Evolutionary conservation across 1,140 invertebrate species (phyloP), one percentile per base, ranked within the genome.

Genomic region (Panagrolaimus sp.): DNA sequence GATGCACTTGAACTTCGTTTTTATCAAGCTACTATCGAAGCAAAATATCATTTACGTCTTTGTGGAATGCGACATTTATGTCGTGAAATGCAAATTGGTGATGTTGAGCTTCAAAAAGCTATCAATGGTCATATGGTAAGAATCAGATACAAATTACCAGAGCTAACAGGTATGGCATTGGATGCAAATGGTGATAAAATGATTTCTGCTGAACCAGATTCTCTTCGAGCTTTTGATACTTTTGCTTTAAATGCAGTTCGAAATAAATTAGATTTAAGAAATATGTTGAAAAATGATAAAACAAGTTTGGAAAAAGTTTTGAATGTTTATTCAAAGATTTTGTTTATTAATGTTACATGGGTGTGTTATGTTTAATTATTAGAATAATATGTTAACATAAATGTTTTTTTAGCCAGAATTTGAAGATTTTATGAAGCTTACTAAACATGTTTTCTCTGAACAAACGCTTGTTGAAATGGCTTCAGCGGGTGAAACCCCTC

Each of bases 281-380:
- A 20, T 3, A 20, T 57, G 20, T 5, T 57, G 51, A 27, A 57
- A 20, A 57, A 1, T 3, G 51, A 57, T 9, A 25, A 25, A 11
- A 27, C 11, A 11, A n/a, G 51, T 57, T 27, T 57, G 14, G 51
- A 57, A 20, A 57, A 57, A 27, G 11, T 13, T 57, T 57, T 57
- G 51, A 57, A 57, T 20, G 27, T 57, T 25, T 27, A 57, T 20
- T 57, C 51, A 20, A 57, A 57, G n/a, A 25, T 57, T 13, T 25
- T 57, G 2, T 57, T 57, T 8, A 16, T 57, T 57, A 20, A 27
- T 20, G 51, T 27, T 13, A 20, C 27, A 20, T 57, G n/a, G 11
- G 51, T 57, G 2, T 1, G 51, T 2, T n/a, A 25, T 57, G n/a
- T 11, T 20, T 57, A 25, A 1, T 25, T 3, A 57, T 11, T 16